phyloP scores from a whole-genome alignment of 2,113 vertebrate species.

The Macrotis lagotis region DNA sequence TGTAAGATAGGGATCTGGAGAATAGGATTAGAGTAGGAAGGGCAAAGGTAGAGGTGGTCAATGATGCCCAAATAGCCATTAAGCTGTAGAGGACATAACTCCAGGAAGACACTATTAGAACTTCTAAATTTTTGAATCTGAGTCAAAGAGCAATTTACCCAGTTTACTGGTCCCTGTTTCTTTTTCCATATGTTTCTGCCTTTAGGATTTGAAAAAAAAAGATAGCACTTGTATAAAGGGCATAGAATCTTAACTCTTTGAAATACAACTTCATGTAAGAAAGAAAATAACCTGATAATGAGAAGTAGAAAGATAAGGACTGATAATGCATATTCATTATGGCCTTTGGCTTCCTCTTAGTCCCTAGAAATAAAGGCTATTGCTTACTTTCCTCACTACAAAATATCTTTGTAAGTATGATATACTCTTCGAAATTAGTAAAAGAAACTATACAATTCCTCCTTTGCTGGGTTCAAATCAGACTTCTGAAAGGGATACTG shows the following conservation, averaged over 20 bases:
- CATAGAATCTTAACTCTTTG: neutral
- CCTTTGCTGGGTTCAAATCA: neutral
- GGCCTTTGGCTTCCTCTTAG: neutral
- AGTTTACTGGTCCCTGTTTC: neutral
- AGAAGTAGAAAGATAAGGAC: neutral
- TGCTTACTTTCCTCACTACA: neutral
- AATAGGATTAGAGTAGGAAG: neutral
- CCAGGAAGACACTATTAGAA: neutral
- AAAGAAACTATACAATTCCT: neutral
- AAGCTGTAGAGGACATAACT: neutral
- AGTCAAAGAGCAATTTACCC: neutral
- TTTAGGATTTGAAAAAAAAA: neutral
- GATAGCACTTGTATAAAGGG: neutral
- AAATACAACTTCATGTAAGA: neutral
- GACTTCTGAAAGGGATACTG: neutral
- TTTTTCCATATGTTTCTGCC: neutral
- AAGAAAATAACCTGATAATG: neutral
- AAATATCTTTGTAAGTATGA: neutral
- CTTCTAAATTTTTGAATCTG: neutral
- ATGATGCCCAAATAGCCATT: neutral
- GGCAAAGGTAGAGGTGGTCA: neutral
- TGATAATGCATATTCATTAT: neutral
- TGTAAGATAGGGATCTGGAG: neutral
- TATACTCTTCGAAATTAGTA: neutral
- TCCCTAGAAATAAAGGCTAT: neutral